Conservation (phyloP, 2,797 vertebrate genomes). For the Muscicapa striata region DNA sequence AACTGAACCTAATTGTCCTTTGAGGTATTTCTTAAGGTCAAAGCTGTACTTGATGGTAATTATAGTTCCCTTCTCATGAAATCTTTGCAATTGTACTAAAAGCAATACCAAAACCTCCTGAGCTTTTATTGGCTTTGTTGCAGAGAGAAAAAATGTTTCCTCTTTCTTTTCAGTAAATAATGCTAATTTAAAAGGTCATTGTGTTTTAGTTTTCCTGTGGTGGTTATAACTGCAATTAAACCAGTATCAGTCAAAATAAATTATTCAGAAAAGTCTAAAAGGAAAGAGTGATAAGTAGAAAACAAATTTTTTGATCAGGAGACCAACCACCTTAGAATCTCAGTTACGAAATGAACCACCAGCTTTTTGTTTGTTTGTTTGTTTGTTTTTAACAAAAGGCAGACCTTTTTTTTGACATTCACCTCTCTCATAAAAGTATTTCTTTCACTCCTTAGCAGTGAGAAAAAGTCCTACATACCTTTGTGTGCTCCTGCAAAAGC, state of each 20-base stretch:
- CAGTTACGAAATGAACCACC: not conserved
- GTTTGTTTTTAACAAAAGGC: not conserved
- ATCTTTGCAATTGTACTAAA: not conserved
- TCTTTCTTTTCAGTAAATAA: not conserved
- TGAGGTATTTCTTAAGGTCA: constrained; percentile 62
- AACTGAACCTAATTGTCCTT: constrained; percentile 59
- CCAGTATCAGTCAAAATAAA: constrained; percentile 34
- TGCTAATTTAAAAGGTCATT: constrained; percentile 29
- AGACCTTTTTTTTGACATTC: not conserved
- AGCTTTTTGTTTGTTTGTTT: not conserved
- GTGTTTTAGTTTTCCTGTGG: not conserved
- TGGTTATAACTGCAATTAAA: constrained; percentile 27
- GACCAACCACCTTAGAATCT: not conserved
- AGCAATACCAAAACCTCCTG: not conserved
- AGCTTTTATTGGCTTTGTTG: not conserved
- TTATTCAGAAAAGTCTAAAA: not conserved
- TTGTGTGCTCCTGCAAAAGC: not conserved
- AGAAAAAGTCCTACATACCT: not conserved
- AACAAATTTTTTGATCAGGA: not conserved
- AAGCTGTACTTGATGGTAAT: constrained; percentile 8
- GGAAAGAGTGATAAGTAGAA: not conserved
- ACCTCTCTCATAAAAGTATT: not conserved
- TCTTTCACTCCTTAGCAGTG: not conserved
- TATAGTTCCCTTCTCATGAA: not conserved
- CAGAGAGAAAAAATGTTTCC: not conserved